Percentiles rank a stretch among this genome's conserved stretches.
These are phyloP conservation scores for Coregonus clupeaformis DNA, from an alignment of 2,113 vertebrate species.

Conservation along the genomic window DNA sequence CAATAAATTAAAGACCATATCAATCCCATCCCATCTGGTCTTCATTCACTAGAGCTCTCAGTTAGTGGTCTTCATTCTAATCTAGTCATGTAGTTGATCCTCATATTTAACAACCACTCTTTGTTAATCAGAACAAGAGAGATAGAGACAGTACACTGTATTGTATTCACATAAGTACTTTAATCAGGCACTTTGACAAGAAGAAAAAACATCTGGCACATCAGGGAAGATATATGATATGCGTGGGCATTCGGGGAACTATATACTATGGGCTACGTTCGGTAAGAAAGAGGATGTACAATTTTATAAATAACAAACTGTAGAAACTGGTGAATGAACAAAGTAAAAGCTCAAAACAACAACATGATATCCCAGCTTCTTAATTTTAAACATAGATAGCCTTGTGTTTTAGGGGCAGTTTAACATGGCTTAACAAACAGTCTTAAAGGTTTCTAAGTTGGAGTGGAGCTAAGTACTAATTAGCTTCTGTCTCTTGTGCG, in stretches of 20 bases:
- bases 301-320: not conserved
- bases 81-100: no score
- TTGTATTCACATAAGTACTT: conserved; percentile 57
- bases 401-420: no score
- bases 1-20: no score
- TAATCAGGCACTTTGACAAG: conserved; percentile 75
- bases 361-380: no score
- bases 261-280: not conserved
- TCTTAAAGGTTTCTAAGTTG: no score
- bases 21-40: no score
- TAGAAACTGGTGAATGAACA: conserved; percentile 6
- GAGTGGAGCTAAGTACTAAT: no score
- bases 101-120: no score
- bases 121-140: not conserved
- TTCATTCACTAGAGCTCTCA: no score
- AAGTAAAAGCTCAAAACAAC: not conserved
- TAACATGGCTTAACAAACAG: no score
- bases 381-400: not conserved
- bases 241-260: not conserved
- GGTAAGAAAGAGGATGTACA: not conserved
- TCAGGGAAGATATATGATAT: not conserved
- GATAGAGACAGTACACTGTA: conserved; percentile 11
- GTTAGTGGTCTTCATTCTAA: no score
- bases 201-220: not conserved
- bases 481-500: not conserved